A percentile compares a stretch with the other conserved stretches of the same genome.
These are phyloP conservation scores for Synchiropus splendidus DNA, from an alignment of 2,113 vertebrate species.

Conservation along the genomic window DNA sequence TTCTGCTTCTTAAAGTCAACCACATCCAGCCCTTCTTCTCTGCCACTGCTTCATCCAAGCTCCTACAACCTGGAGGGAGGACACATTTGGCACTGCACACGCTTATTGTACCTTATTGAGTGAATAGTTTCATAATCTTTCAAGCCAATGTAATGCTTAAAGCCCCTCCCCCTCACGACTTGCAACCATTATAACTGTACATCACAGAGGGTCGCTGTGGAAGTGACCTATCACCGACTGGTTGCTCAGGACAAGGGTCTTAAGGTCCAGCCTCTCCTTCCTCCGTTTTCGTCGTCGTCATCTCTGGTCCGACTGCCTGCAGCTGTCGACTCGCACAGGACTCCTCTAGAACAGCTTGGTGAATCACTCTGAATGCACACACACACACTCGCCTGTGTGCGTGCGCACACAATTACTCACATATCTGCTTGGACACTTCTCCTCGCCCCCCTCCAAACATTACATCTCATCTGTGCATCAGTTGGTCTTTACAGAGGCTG, in stretches of 20 bases:
- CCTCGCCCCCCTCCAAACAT: constrained; percentile 1
- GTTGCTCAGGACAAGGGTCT: constrained; percentile 1
- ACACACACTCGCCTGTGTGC: too few species aligned
- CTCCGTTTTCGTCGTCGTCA: constrained; percentile 1
- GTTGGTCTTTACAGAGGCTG: constrained; percentile 15
- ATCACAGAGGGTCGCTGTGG: constrained; percentile 9
- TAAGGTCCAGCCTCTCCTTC: constrained; percentile 2
- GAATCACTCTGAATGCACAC: constrained; percentile 26
- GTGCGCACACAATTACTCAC: constrained; percentile 26
- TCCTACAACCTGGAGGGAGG: too few species aligned
- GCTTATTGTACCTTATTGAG: constrained; percentile 8
- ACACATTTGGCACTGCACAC: too few species aligned
- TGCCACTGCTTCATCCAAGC: too few species aligned
- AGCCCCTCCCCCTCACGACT: constrained; percentile 1
- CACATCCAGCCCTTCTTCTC: too few species aligned
- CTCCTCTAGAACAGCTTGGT: constrained; percentile 32
- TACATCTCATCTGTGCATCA: constrained; percentile 25
- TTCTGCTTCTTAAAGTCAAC: too few species aligned
- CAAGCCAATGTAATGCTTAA: constrained; percentile 18
- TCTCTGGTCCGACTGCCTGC: constrained; percentile 13
- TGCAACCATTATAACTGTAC: constrained; percentile 8
- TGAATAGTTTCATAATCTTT: constrained; percentile 34
- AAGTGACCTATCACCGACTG: constrained; percentile 17
- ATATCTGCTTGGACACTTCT: constrained; percentile 16
- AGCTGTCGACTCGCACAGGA: constrained; percentile 28